Percentiles rank a stretch among this genome's conserved stretches.
These are phyloP conservation scores for Zaprionus davidi DNA, from an alignment of 1,140 invertebrate species.

Conservation along the genomic window DNA sequence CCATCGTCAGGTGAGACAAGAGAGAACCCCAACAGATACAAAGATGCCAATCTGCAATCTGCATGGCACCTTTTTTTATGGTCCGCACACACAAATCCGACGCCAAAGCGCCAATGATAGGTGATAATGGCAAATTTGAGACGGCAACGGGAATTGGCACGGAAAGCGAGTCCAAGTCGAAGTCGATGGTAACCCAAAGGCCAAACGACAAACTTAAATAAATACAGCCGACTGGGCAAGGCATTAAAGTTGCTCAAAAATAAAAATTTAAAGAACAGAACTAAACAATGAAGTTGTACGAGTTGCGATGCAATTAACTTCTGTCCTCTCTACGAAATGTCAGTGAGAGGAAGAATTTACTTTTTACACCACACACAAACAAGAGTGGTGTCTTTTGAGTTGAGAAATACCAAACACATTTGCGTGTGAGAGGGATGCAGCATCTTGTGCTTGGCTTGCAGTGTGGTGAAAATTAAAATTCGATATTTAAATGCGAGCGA, in stretches of 20 bases:
- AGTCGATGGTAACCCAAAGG: background rate
- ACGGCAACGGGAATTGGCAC: slow-evolving; percentile 25
- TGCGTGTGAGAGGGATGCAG: background rate
- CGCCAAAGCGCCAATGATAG: slow-evolving; percentile 80
- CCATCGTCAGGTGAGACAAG: slow-evolving; percentile 1
- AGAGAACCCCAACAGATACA: slow-evolving; percentile 40
- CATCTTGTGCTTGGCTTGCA: background rate
- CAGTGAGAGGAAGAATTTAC: background rate
- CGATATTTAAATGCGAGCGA: background rate
- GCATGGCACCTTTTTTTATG: slow-evolving; percentile 72
- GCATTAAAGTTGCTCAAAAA: slow-evolving; percentile 24
- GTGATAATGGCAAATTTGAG: slow-evolving; percentile 82
- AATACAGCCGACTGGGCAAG: slow-evolving; percentile 10
- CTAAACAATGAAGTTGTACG: background rate
- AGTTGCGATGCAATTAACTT: too few species aligned
- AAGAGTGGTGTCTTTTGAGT: background rate
- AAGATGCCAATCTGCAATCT: slow-evolving; percentile 81
- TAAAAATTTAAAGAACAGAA: background rate
- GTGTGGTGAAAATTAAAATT: background rate
- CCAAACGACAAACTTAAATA: slow-evolving; percentile 26
- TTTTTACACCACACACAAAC: background rate
- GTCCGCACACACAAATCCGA: slow-evolving; percentile 66
- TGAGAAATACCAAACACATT: background rate
- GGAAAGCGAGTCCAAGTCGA: background rate
- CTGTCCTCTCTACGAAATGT: too few species aligned